These are phyloP conservation scores for Malacoraja senta DNA, from an alignment of 2,797 vertebrate species.

Conservation along the genomic window DNA sequence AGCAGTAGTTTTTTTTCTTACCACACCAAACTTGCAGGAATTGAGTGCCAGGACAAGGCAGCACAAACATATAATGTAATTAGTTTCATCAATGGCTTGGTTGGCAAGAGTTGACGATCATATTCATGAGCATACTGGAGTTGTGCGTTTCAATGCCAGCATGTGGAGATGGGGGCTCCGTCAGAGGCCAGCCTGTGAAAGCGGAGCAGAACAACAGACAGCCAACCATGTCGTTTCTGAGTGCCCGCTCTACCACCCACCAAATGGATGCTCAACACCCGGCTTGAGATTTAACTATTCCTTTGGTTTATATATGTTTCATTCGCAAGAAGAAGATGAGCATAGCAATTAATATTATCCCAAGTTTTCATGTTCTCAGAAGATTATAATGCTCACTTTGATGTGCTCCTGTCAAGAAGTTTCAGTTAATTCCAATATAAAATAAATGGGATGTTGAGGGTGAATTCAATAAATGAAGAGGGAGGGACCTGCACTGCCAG, in stretches of 20 bases:
- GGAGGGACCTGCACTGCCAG: neutral
- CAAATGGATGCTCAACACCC: too few species aligned
- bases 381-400: neutral
- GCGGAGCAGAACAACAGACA: too few species aligned
- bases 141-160: too few species aligned
- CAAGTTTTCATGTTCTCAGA: neutral
- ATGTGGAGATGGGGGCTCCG: too few species aligned
- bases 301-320: too few species aligned
- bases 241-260: too few species aligned
- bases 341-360: neutral
- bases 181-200: too few species aligned
- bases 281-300: too few species aligned
- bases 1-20: neutral
- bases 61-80: too few species aligned
- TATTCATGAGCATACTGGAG: neutral
- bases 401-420: neutral
- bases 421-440: neutral
- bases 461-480: neutral
- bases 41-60: neutral
- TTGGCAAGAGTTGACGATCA: neutral
- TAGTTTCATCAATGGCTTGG: neutral
- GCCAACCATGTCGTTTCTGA: too few species aligned
- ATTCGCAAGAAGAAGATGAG: too few species aligned
- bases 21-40: neutral
- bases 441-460: neutral